Conservation (phyloP, 1,140 invertebrate species). For the Thalassaphorura encarpata region DNA sequence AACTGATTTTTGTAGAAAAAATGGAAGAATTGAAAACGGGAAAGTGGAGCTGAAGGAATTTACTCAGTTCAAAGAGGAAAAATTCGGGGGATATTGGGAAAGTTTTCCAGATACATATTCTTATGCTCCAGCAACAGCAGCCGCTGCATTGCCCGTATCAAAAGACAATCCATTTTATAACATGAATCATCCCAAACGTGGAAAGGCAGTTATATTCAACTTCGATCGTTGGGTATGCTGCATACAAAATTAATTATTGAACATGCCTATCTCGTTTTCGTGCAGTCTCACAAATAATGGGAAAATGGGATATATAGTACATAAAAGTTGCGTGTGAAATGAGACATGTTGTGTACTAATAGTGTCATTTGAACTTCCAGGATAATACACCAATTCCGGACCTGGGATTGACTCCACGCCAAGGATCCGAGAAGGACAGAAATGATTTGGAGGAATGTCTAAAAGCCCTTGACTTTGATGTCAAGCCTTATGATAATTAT, state of each 20-base stretch:
- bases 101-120: background rate
- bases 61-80: too few relatives aligned
- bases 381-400: conserved; percentile 25
- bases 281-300: too few relatives aligned
- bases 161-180: conserved; percentile 38
- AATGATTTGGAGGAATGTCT: conserved; percentile 16
- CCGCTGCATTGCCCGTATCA: conserved; percentile 25
- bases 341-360: too few relatives aligned
- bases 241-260: background rate
- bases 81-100: too few relatives aligned
- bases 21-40: too few relatives aligned
- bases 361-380: conserved; percentile 12
- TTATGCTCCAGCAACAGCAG: background rate
- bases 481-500: conserved; percentile 15
- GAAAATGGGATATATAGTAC: too few relatives aligned
- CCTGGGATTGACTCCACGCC: conserved; percentile 37
- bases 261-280: background rate
- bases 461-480: conserved; percentile 22
- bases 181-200: conserved; percentile 43
- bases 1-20: too few relatives aligned
- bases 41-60: too few relatives aligned
- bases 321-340: too few relatives aligned
- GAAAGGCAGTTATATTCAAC: conserved; percentile 48
- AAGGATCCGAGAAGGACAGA: conserved; percentile 27
- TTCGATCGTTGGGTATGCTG: conserved; percentile 38